These are phyloP conservation scores for Syritta pipiens DNA, from an alignment of 2,888 invertebrate genomes.

Conservation along the genomic window DNA sequence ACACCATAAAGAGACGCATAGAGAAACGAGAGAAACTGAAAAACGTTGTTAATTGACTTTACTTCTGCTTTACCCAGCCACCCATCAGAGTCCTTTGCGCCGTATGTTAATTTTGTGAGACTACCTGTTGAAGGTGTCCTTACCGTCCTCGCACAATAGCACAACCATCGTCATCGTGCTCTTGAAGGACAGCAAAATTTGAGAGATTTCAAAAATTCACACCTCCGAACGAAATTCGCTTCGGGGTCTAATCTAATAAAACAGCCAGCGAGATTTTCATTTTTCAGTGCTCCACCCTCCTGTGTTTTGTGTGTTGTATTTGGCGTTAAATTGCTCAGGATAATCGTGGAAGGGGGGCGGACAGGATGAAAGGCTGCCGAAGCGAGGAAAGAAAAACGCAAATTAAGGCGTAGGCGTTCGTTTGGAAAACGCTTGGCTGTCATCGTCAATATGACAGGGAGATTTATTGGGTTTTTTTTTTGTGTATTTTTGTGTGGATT, in stretches of 20 bases:
- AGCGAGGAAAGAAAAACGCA: constrained; percentile 9
- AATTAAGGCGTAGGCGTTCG: constrained; percentile 47
- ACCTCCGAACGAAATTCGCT: constrained; percentile 13
- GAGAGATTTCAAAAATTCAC: background rate
- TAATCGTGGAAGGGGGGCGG: background rate
- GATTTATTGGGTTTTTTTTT: constrained; percentile 7
- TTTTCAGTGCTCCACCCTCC: background rate
- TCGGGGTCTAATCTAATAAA: constrained; percentile 27
- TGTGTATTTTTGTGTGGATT: background rate
- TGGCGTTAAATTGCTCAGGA: constrained; percentile 5
- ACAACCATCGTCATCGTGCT: too few relatives aligned
- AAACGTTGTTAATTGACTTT: constrained; percentile 24
- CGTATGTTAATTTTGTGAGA: constrained; percentile 28
- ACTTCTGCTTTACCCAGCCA: background rate
- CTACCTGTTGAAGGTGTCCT: constrained; percentile 42
- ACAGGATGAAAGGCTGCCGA: constrained; percentile 11
- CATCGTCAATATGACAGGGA: constrained; percentile 8
- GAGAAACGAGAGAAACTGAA: constrained; percentile 3
- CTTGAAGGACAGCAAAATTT: constrained; percentile 15
- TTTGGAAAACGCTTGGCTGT: constrained; percentile 6
- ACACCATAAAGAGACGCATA: background rate
- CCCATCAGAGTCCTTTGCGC: background rate
- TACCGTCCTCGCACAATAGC: too few relatives aligned
- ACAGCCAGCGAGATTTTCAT: constrained; percentile 14
- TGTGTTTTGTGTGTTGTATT: too few relatives aligned